Evolutionary conservation across 2,113 vertebrate species (phyloP).

Genomic region (Myodes glareolus): DNA sequence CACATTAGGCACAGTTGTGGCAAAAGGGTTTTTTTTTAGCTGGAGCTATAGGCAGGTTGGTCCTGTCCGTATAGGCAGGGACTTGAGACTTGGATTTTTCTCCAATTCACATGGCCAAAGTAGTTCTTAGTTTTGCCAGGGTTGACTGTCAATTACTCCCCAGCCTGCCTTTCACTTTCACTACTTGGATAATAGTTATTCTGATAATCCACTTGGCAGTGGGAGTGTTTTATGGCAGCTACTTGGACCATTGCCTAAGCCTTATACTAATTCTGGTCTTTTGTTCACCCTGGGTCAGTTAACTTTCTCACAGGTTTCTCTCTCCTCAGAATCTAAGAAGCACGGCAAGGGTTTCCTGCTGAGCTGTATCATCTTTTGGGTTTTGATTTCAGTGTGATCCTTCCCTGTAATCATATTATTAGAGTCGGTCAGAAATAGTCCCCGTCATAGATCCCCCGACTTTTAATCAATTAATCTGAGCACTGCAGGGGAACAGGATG

Average conservation of each 20-base stretch:
- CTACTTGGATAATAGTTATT: constrained; percentile 51
- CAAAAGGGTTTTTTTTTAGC: constrained; percentile 32
- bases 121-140: constrained; percentile 16
- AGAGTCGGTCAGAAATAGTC: constrained; percentile 41
- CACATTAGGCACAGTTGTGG: constrained; percentile 36
- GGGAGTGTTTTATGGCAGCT: neutral
- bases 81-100: constrained; percentile 57
- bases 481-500: neutral
- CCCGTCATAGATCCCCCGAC: neutral
- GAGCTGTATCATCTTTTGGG: constrained; percentile 52
- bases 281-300: constrained; percentile 24
- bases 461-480: constrained; percentile 46
- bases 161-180: constrained; percentile 39
- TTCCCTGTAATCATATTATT: constrained; percentile 56
- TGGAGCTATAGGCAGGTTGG: neutral
- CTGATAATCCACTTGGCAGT: constrained; percentile 38
- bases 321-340: constrained; percentile 36
- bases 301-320: constrained; percentile 52
- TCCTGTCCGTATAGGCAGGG: neutral
- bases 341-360: constrained; percentile 11
- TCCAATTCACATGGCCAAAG: neutral
- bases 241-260: constrained; percentile 30
- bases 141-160: neutral
- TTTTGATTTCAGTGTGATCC: constrained; percentile 60
- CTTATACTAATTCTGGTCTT: constrained; percentile 57